Percentiles rank a stretch among this genome's conserved stretches.
phyloP scores from a whole-genome alignment of 2,888 invertebrate species.

The Agapostemon virescens region DNA sequence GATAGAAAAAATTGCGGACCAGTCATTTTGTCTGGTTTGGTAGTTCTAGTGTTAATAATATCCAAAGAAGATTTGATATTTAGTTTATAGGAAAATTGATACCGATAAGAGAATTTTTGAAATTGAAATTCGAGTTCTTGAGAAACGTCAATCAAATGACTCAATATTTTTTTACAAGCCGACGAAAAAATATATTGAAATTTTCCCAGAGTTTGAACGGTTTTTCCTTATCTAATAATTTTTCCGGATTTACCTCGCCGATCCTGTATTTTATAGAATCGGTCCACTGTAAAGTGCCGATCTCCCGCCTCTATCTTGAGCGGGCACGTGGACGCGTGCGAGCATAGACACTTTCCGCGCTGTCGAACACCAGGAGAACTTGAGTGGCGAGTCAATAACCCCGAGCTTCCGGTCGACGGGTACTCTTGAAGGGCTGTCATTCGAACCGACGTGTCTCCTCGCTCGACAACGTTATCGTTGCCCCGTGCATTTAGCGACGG shows the following conservation, averaged over 20 bases:
- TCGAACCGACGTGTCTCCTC: conserved; percentile 75
- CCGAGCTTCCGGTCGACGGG: conserved; percentile 75
- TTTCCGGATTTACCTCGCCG: background rate
- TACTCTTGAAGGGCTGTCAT: conserved; percentile 78
- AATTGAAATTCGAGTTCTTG: too few species aligned
- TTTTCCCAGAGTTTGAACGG: background rate
- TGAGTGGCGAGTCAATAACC: conserved; percentile 79
- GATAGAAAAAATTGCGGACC: too few species aligned
- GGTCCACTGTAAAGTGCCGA: background rate
- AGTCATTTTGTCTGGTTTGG: too few species aligned
- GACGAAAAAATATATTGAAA: too few species aligned
- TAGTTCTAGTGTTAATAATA: too few species aligned
- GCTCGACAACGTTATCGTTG: conserved; percentile 76
- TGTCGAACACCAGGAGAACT: conserved; percentile 65
- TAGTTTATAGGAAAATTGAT: too few species aligned
- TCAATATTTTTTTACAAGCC: too few species aligned
- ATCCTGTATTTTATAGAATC: background rate
- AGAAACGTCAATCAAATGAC: too few species aligned
- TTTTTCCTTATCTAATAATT: background rate
- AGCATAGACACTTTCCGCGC: conserved; percentile 59
- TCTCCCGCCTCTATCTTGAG: conserved; percentile 34
- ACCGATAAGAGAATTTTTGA: too few species aligned
- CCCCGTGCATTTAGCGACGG: conserved; percentile 71
- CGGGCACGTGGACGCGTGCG: conserved; percentile 32
- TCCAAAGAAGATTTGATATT: too few species aligned